phyloP scores from a whole-genome alignment of 2,113 vertebrate genomes.

The Rhizomys pruinosus region DNA sequence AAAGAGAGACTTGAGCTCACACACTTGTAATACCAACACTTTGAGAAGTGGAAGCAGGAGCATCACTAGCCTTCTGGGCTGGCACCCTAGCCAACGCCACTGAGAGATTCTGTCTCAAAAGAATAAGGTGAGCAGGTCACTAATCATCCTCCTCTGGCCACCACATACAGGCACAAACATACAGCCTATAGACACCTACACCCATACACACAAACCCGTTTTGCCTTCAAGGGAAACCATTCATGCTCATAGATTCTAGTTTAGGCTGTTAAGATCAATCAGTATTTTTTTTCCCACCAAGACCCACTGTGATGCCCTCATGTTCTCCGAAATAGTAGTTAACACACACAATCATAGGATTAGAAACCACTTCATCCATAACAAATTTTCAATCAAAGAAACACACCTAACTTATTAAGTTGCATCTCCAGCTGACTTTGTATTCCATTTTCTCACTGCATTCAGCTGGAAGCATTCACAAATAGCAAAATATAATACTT shows the following conservation, averaged over 20 bases:
- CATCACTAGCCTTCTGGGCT: no score
- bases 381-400: constrained; percentile 78
- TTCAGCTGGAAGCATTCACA: constrained; percentile 84
- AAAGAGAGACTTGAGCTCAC: neutral
- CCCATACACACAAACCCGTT: neutral
- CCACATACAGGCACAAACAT: neutral
- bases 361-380: constrained; percentile 67
- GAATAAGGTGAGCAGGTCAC: neutral
- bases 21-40: neutral
- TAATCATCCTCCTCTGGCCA: no score
- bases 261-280: constrained; percentile 57
- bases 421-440: constrained; percentile 79
- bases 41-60: neutral
- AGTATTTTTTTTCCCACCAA: constrained; percentile 70
- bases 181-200: no score
- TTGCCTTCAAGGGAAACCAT: neutral
- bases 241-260: neutral
- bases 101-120: neutral
- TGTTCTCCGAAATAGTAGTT: constrained; percentile 65
- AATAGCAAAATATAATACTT: constrained; percentile 85
- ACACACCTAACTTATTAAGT: constrained; percentile 75
- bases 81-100: neutral
- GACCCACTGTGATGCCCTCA: constrained; percentile 69
- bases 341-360: constrained; percentile 65
- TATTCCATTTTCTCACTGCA: constrained; percentile 79